phyloP scores from a whole-genome alignment of 53 echinoderm and acorn worm genomes.

The Crossaster papposus region DNA sequence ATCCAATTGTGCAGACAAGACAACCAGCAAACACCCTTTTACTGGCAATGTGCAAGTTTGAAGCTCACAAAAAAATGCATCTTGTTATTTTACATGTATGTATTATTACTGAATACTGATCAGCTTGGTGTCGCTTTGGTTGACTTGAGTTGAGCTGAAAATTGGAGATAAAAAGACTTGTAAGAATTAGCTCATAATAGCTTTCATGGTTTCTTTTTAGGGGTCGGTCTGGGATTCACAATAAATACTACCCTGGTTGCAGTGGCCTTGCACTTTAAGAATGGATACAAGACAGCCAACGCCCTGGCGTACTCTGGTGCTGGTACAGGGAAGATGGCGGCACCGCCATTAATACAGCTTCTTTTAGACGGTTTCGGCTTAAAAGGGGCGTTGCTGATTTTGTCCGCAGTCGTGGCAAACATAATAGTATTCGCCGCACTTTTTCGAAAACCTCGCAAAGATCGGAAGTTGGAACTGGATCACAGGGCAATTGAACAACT shows the following conservation, averaged over 20 bases:
- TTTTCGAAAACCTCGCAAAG: slow-evolving; percentile 1
- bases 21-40: too few relatives aligned
- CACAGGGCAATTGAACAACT: not conserved
- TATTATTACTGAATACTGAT: too few relatives aligned
- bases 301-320: slow-evolving; percentile 67
- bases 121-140: too few relatives aligned
- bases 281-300: slow-evolving; percentile 58
- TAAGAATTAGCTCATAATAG: too few relatives aligned
- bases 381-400: slow-evolving; percentile 58
- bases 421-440: not conserved
- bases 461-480: not conserved
- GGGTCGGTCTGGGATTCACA: slow-evolving; percentile 52
- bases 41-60: too few relatives aligned
- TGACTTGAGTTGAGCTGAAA: too few relatives aligned
- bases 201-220: slow-evolving; percentile 38
- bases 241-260: slow-evolving; percentile 41
- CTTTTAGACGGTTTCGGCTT: slow-evolving; percentile 52
- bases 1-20: too few relatives aligned
- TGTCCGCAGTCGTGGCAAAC: slow-evolving; percentile 43
- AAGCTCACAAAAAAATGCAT: too few relatives aligned
- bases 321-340: slow-evolving; percentile 61
- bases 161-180: too few relatives aligned
- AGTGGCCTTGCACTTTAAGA: slow-evolving; percentile 62
- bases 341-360: slow-evolving; percentile 58
- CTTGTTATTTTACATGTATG: too few relatives aligned